Evolutionary conservation across 1,140 invertebrate genomes (phyloP).

Genomic region (Plutomurus gul): DNA sequence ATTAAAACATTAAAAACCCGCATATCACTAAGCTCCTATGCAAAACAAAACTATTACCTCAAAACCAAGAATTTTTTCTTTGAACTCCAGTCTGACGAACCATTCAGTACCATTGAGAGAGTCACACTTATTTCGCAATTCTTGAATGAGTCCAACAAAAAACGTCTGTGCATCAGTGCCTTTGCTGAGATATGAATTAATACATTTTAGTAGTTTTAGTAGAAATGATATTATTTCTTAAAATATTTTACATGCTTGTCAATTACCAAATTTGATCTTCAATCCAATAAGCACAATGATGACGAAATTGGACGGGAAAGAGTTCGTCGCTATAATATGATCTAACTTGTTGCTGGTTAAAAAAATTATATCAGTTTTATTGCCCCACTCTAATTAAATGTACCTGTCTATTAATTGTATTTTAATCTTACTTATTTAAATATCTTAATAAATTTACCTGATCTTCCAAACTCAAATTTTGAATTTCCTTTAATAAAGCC

Average conservation of each 20-base stretch:
- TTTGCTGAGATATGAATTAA: neutral
- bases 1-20: neutral
- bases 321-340: neutral
- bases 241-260: neutral
- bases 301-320: neutral
- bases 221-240: neutral
- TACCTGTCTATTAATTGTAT: no score
- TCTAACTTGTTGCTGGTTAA: neutral
- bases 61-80: neutral
- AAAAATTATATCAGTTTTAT: no score
- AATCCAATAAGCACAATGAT: neutral
- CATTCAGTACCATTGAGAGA: neutral
- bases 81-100: neutral
- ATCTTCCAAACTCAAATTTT: no score
- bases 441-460: no score
- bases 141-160: neutral
- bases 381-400: no score
- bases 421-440: no score
- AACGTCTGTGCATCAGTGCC: neutral
- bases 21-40: no score
- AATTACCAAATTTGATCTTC: neutral
- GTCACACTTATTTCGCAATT: neutral
- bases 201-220: neutral
- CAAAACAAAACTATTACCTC: neutral
- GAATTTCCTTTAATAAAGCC: no score